phyloP scores from a whole-genome alignment of 2,888 invertebrate species.

The Acanthosepion lycidas region DNA sequence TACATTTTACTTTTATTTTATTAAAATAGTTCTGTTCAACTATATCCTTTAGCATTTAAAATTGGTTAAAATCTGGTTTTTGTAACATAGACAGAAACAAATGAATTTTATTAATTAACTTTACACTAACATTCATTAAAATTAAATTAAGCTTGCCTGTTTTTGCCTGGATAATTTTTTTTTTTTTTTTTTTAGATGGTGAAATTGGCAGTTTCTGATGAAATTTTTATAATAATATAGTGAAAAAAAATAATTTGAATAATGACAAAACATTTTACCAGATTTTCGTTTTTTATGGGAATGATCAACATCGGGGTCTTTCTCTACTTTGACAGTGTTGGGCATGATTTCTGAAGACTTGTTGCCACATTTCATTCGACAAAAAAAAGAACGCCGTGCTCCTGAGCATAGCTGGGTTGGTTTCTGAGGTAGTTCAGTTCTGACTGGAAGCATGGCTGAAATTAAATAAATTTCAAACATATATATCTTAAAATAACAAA shows the following conservation, averaged over 20 bases:
- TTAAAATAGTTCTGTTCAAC: no score
- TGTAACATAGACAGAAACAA: not conserved
- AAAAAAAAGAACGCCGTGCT: conserved; percentile 92
- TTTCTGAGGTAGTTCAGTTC: conserved; percentile 85
- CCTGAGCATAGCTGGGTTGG: conserved; percentile 88
- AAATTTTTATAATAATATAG: not conserved
- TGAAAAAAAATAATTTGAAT: not conserved
- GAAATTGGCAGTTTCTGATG: not conserved
- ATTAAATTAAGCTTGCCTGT: not conserved
- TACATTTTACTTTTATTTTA: no score
- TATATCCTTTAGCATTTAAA: no score
- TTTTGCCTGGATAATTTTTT: not conserved
- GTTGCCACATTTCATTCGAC: conserved; percentile 87
- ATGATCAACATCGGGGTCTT: conserved; percentile 57
- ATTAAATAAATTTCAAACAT: not conserved
- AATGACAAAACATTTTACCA: conserved; percentile 53
- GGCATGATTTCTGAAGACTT: conserved; percentile 74
- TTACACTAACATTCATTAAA: not conserved
- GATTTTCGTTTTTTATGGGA: conserved; percentile 64
- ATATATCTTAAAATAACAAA: not conserved
- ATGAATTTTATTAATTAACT: not conserved
- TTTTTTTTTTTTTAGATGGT: no score
- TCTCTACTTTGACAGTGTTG: conserved; percentile 75
- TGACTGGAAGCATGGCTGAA: conserved; percentile 91
- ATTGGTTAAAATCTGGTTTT: not conserved